These are phyloP conservation scores for Drosophila murphyi DNA, from an alignment of 1,140 invertebrate species.

Conservation along the genomic window DNA sequence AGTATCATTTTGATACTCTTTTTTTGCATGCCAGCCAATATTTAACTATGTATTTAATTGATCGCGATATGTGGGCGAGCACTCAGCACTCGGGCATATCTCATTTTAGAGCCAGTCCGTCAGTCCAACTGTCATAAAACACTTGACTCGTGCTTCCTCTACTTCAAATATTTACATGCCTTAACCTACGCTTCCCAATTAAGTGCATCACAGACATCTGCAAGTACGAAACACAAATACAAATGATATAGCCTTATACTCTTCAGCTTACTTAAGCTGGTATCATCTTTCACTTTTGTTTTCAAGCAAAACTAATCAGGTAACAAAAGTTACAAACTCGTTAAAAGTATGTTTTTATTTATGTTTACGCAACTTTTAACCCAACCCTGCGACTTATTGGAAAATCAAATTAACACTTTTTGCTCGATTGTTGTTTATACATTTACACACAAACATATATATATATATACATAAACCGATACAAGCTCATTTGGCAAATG, in stretches of 20 bases:
- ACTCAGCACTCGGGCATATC: slow-evolving; percentile 13
- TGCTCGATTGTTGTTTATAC: slow-evolving; percentile 4
- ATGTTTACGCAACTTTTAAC: neutral
- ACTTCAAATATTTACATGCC: neutral
- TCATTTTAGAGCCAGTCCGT: slow-evolving; percentile 11
- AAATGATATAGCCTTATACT: neutral
- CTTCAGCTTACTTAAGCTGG: neutral
- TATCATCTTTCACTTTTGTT: neutral
- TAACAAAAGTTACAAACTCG: neutral
- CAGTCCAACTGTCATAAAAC: slow-evolving; percentile 23
- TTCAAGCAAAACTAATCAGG: neutral
- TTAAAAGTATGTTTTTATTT: slow-evolving; percentile 6
- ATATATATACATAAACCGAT: neutral
- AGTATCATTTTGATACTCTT: slow-evolving; percentile 38
- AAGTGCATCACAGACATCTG: slow-evolving; percentile 1
- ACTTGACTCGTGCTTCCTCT: slow-evolving; percentile 31
- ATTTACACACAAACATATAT: neutral
- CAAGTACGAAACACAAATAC: neutral
- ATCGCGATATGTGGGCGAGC: slow-evolving; percentile 16
- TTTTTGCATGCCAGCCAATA: slow-evolving; percentile 32
- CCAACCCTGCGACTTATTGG: slow-evolving; percentile 8
- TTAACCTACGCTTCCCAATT: neutral
- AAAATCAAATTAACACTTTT: slow-evolving; percentile 57
- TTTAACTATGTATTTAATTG: slow-evolving; percentile 46
- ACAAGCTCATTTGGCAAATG: slow-evolving; percentile 32